Base-by-base conservation (phyloP, 2,113 vertebrate genomes). In the Willisornis vidua region DNA sequence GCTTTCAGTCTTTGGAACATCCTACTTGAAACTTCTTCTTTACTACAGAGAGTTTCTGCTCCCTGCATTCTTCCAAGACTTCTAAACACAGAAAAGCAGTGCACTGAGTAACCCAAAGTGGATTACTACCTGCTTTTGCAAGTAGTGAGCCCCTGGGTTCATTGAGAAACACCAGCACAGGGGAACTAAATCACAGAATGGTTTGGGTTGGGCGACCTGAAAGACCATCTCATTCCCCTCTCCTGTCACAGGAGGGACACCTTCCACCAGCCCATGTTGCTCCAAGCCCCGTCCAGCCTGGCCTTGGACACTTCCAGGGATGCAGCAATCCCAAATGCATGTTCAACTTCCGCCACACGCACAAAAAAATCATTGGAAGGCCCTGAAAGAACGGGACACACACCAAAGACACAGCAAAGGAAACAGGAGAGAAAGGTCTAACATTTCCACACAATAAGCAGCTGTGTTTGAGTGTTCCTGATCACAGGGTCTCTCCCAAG, bases 21-120 rank as follows among this genome's bases (percentile, higher is more conserved):
- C 35, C 58, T 35, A 31, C 52, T 39, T 46, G 37, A 63, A 83
- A 46, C n/a, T 37, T 37, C 25, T 37, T 41, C 23, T 63, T n/a
- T 49, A 58, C 22, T 29, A 31, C 2, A 65, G 25, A 58, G 25
- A 24, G 13, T 22, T 88, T 85, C 45, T 51, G 41, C 33, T 71
- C 11, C 33, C 29, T 66, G 20, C 18, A 24, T 20, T 57, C 48
- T 87, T 61, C 24, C 54, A 67, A 57, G 28, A 17, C 51, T 59
- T 65, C 20, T 45, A 45, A 72, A 23, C 0, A 0, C 1, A n/a
- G 26, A 43, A 31, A 25, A 54, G 26, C 24, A 46, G 28, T 6
- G 20, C 18, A 10, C n/a, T 13, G 10, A 46, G 43, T 6, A 35
- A 23, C 19, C 33, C 49, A 23, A 8, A 0, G 1, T 5, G 33